Evolutionary conservation across 2,888 invertebrate species (phyloP), one percentile per base, ranked within the genome.

Genomic region (Meiosimyza platycephala): DNA sequence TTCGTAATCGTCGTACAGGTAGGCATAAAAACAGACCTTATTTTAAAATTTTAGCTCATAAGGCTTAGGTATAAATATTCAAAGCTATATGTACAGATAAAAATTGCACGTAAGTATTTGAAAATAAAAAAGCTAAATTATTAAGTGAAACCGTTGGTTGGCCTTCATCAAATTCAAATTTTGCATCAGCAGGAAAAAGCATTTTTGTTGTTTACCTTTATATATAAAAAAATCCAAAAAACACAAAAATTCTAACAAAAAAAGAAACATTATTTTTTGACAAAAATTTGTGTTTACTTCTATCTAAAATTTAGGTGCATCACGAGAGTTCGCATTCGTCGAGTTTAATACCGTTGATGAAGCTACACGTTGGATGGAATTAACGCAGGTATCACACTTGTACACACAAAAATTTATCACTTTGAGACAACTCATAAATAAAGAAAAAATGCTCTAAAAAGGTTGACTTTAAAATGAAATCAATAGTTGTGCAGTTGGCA

Each of bases 331-430:
- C 91, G 95, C 94, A 88, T 95, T 95, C 92, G 94, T 96, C 90
- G 96, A 97, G 91, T 97, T 97, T 92, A 91, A 92, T 88, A 93
- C 93, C 88, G 91, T 94, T 88, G 91, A 92, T 88, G 95, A 95
- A 90, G 95, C 96, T 85, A 92, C 92, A 87, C 92, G 92, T 87
- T 96, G 96, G 95, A 96, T 96, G 94, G 95, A 95, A 88, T 90
- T 92, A 89, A 95, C 94, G 90, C 93, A 95, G 85, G 85, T 85
- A 85, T 83, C 86, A 80, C 81, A 74, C 68, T 63, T 70, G 70
- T 69, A 70, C 18, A 60, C 59, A 70, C 6, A 70, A 52, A 70
- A 16, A 16, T 16, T 54, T 6, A 40, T 40, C 40, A 40, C 40
- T 40, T 40, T 9, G 40, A 40, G 40, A 40, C 9, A 9, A 40